Evolutionary conservation across 2,113 vertebrate species (phyloP).

Genomic region (Poecile atricapillus): DNA sequence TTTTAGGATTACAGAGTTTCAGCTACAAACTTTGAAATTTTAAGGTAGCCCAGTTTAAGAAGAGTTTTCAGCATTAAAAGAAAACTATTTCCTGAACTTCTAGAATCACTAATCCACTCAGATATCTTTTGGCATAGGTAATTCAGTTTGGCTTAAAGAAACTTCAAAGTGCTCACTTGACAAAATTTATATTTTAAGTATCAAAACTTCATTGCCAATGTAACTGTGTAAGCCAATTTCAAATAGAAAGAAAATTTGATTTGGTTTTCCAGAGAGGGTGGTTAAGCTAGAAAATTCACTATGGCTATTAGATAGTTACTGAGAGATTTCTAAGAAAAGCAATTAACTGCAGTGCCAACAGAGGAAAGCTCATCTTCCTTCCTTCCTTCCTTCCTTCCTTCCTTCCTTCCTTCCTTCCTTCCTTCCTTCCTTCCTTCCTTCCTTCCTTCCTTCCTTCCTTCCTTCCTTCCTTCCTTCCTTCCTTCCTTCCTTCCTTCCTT

Average conservation of each 20-base stretch:
- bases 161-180: background rate
- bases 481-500: background rate
- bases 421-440: no score
- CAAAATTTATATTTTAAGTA: background rate
- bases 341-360: background rate
- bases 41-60: background rate
- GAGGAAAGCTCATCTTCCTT: background rate
- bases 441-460: fast-evolving
- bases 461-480: no score
- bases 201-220: background rate
- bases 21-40: background rate
- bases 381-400: no score
- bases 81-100: background rate
- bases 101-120: background rate
- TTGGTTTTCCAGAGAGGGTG: background rate
- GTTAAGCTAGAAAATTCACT: background rate
- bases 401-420: no score
- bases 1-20: background rate
- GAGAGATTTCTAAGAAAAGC: background rate
- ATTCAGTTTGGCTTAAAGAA: background rate
- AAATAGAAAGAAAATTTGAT: background rate
- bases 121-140: background rate
- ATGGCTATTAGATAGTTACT: background rate
- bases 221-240: background rate
- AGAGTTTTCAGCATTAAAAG: background rate